Conservation (phyloP, 2,888 invertebrate species). For the Andricus curvator region DNA sequence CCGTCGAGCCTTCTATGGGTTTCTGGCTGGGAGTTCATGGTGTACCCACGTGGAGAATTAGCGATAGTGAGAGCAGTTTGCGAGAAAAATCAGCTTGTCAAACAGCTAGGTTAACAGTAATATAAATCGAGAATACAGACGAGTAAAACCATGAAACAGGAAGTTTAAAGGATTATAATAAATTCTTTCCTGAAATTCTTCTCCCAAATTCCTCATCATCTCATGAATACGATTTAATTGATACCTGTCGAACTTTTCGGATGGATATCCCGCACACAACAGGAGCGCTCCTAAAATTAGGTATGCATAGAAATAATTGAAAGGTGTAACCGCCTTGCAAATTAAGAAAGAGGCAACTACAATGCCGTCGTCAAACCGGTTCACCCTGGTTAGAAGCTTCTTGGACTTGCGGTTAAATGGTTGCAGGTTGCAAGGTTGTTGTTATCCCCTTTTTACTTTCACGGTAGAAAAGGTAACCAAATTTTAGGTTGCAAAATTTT, state of each 20-base stretch:
- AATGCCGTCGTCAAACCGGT: background rate
- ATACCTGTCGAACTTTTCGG: background rate
- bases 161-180: background rate
- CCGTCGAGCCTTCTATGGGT: slow-evolving; percentile 67
- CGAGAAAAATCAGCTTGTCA: slow-evolving; percentile 24
- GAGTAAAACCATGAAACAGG: too few relatives aligned
- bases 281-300: slow-evolving; percentile 7
- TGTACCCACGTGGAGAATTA: slow-evolving; percentile 54
- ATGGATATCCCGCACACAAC: background rate
- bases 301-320: slow-evolving; percentile 21
- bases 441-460: background rate
- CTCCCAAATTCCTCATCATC: background rate
- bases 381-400: slow-evolving; percentile 4
- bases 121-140: background rate
- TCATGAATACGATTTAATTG: background rate
- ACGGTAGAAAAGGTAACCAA: background rate
- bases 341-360: slow-evolving; percentile 11
- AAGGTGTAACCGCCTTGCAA: slow-evolving; percentile 3
- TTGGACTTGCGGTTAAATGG: background rate
- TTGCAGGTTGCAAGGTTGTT: background rate
- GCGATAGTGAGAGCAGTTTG: slow-evolving; percentile 14
- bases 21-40: slow-evolving; percentile 56
- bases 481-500: background rate
- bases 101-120: slow-evolving; percentile 1
- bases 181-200: background rate